Evolutionary conservation across 2,797 vertebrate species (phyloP).

Genomic region (Chelonia mydas): DNA sequence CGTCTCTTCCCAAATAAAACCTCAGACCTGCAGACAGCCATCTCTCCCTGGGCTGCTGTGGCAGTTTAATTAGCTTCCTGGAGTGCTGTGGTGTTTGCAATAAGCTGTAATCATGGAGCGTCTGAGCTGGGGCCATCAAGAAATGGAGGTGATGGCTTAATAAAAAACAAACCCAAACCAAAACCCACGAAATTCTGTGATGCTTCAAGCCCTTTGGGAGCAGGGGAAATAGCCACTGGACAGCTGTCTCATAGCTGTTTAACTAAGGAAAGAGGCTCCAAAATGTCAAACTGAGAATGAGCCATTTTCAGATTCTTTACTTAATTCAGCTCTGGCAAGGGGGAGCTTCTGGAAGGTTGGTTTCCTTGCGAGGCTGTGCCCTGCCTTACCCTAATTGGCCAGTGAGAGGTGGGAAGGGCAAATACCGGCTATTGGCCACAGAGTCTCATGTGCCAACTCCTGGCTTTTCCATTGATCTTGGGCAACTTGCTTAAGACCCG

Average conservation of each 20-base stretch:
- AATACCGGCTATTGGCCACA: neutral
- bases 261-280: neutral
- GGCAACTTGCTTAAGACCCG: neutral
- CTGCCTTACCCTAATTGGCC: accelerated
- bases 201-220: accelerated
- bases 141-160: neutral
- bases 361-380: neutral
- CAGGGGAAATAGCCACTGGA: neutral
- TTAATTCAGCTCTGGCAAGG: neutral
- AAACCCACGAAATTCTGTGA: neutral
- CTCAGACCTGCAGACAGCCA: neutral
- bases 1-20: neutral
- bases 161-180: neutral
- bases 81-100: neutral
- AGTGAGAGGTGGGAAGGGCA: neutral
- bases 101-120: neutral
- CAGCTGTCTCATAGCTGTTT: neutral
- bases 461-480: no score
- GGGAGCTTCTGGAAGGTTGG: neutral
- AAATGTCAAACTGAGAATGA: neutral
- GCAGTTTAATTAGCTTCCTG: neutral
- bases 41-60: neutral
- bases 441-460: no score
- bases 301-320: neutral
- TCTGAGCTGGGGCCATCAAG: neutral